These are phyloP conservation scores for Sturmia bella DNA, from an alignment of 2,888 invertebrate species.

Conservation along the genomic window DNA sequence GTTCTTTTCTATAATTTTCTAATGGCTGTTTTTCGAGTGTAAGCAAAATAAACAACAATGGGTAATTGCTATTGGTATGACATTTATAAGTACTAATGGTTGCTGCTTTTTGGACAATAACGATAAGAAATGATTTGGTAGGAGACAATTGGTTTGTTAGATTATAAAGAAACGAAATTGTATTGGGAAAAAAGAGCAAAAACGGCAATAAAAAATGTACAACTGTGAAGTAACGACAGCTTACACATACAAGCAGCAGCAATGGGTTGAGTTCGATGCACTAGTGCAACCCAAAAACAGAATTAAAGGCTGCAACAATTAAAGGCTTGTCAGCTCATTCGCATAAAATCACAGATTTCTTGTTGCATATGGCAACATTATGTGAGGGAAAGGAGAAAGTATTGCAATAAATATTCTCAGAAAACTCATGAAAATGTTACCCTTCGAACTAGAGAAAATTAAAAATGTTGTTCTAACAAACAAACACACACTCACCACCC, in stretches of 20 bases:
- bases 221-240: constrained; percentile 62
- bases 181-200: constrained; percentile 21
- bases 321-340: constrained; percentile 6
- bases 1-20: too few relatives aligned
- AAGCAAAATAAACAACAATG: constrained; percentile 55
- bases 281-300: constrained; percentile 9
- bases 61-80: constrained; percentile 66
- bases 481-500: neutral
- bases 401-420: constrained; percentile 3
- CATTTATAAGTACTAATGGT: constrained; percentile 69
- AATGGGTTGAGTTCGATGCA: constrained; percentile 47
- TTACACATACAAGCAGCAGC: constrained; percentile 30
- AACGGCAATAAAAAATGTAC: constrained; percentile 59
- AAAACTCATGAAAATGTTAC: constrained; percentile 42
- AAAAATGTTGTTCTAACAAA: constrained; percentile 10
- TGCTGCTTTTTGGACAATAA: constrained; percentile 64
- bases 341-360: neutral
- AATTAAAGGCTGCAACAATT: constrained; percentile 16
- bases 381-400: constrained; percentile 24
- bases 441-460: constrained; percentile 43
- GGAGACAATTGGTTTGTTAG: constrained; percentile 70
- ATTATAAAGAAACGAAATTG: constrained; percentile 58
- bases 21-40: constrained; percentile 24
- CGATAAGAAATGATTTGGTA: constrained; percentile 69
- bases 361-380: constrained; percentile 63